Percentiles rank a stretch among this genome's conserved stretches.
These are phyloP conservation scores for Dolichopus griseipennis DNA, from an alignment of 2,888 invertebrate genomes.

Conservation along the genomic window DNA sequence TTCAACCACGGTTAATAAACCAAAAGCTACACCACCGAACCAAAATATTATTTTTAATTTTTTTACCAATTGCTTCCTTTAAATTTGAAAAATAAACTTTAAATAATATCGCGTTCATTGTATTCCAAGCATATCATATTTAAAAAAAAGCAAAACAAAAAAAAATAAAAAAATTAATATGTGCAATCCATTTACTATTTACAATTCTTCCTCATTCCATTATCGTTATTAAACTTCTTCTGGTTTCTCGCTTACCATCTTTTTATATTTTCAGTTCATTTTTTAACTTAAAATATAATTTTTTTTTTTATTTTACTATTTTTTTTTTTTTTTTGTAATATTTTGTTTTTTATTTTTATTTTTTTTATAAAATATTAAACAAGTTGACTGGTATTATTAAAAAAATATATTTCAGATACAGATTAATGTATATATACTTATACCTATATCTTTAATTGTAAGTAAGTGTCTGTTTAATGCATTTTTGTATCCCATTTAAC, in stretches of 20 bases:
- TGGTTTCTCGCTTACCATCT: neutral
- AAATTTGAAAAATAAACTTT: no score
- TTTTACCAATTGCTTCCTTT: no score
- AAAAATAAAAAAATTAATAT: no score
- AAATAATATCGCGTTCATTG: no score
- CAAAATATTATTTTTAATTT: no score
- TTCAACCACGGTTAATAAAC: no score
- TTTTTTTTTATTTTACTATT: no score
- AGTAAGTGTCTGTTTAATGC: neutral
- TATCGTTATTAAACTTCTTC: neutral
- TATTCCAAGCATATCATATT: no score
- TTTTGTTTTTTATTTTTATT: neutral
- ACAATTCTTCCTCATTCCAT: neutral
- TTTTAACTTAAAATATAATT: no score
- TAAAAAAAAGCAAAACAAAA: no score
- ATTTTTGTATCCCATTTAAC: neutral
- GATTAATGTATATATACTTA: neutral
- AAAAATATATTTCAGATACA: neutral
- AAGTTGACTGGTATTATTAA: neutral
- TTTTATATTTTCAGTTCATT: neutral
- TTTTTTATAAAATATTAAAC: no score
- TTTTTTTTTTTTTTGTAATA: neutral
- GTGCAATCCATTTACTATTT: conserved; percentile 2
- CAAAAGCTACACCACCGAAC: no score
- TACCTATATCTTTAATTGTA: neutral